Evolutionary conservation across 1,140 invertebrate genomes (phyloP), one percentile per base, ranked within the genome.

Genomic region (Aporrectodea caliginosa): DNA sequence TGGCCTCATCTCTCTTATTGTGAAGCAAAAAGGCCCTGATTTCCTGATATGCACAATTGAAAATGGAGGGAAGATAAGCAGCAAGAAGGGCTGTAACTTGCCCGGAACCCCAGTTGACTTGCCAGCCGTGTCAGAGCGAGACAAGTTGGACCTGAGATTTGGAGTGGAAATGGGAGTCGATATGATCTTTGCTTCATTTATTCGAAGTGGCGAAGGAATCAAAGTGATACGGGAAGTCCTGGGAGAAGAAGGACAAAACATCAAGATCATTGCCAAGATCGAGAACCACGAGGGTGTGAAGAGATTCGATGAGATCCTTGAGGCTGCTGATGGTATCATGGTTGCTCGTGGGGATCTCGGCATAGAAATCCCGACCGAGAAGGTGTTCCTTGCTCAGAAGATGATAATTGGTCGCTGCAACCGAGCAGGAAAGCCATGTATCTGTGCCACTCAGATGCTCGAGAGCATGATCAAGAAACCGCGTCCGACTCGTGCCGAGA

Each of bases 151-250:
- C 89, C 89, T 99, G 43, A 87, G 92, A 76, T 99, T 99, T 86
- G 98, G 96, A 79, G 94, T 99, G 14, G 94, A 98, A 83, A 94
- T 87, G 32, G 82, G 89, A 82, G 90, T 99, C 16, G 98, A 99
- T 85, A 98, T 99, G 92, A 92, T 99, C 78, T 99, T 99, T 87
- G 98, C 97, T 0, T 99, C 97, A 0, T 99, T 99, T 88, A 99
- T 99, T 84, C 92, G 98, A 82, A 93, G 96, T 88, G 97, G 94
- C 34, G 91, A 91, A 0, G 97, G 95, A 70, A 90, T 99, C 12
- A 88, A 91, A 14, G 94, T 97, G 87, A 98, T 99, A 22, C 33
- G 69, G 16, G 87, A 90, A 69, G 93, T 98, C 84, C 90, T 99
- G 32, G 92, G 95, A 68, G 93, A 96, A 75, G 92, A 95, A 85